Percentiles rank a stretch among this genome's conserved stretches.
These are phyloP conservation scores for Achatina immaculata DNA, from an alignment of 1,140 invertebrate species.

Conservation along the genomic window DNA sequence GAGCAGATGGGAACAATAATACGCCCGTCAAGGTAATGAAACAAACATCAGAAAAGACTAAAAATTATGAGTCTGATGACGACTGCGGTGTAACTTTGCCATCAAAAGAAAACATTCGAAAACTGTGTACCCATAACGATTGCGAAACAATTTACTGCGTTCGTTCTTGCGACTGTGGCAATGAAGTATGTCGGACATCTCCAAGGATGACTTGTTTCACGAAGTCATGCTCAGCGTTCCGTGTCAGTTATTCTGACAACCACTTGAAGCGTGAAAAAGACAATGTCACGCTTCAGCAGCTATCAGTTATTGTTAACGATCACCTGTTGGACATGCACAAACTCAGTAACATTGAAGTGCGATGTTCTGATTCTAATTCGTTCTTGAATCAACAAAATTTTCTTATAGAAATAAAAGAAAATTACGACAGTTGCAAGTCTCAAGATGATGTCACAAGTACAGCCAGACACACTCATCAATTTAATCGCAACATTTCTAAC, in stretches of 20 bases:
- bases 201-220: constrained; percentile 6
- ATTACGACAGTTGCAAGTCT: too few species aligned
- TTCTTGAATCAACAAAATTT: neutral
- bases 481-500: too few species aligned
- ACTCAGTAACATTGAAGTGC: neutral
- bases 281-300: neutral
- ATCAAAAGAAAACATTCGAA: neutral
- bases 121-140: neutral
- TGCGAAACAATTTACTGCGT: neutral
- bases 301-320: neutral
- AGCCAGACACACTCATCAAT: too few species aligned
- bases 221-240: neutral
- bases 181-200: neutral
- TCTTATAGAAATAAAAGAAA: neutral
- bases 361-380: neutral
- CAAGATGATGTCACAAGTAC: too few species aligned
- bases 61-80: neutral
- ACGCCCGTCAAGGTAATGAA: neutral
- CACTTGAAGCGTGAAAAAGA: too few species aligned
- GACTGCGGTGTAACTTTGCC: neutral
- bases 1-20: neutral
- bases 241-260: neutral
- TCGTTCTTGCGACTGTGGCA: neutral
- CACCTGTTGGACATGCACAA: neutral
- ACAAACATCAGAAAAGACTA: neutral